phyloP scores from a whole-genome alignment of 2,888 invertebrate genomes.

The Notodromas monacha region DNA sequence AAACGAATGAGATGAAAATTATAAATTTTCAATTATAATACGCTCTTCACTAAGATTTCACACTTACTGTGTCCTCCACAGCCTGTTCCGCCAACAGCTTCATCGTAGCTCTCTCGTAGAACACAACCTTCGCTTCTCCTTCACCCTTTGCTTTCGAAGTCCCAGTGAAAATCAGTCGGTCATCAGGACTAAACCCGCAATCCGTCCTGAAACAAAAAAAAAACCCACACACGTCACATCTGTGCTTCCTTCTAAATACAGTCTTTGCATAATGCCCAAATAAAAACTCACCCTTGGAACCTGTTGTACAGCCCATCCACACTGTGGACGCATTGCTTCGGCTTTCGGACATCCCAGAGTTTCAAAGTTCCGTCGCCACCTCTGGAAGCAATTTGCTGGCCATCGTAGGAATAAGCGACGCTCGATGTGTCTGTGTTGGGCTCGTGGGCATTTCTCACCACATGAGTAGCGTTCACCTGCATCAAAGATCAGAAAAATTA shows the following conservation, averaged over 20 bases:
- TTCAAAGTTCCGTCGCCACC: constrained; percentile 76
- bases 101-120: constrained; percentile 44
- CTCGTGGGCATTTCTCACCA: constrained; percentile 44
- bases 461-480: constrained; percentile 37
- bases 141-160: constrained; percentile 36
- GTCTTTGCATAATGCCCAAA: neutral
- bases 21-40: too few relatives aligned
- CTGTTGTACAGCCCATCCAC: constrained; percentile 38
- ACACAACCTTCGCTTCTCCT: constrained; percentile 30
- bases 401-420: constrained; percentile 58
- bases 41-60: too few relatives aligned
- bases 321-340: constrained; percentile 38
- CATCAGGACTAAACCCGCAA: constrained; percentile 59
- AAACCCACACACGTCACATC: neutral
- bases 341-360: constrained; percentile 61
- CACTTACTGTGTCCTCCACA: constrained; percentile 29
- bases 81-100: constrained; percentile 35
- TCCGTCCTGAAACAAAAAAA: constrained; percentile 19
- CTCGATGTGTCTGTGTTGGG: constrained; percentile 46
- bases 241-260: neutral
- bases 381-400: constrained; percentile 37
- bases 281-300: constrained; percentile 23
- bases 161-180: constrained; percentile 54
- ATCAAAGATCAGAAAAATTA: constrained; percentile 1
- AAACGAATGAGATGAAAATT: too few relatives aligned